Evolutionary conservation across 2,888 invertebrate species (phyloP).

Genomic region (Poecilus cupreus): DNA sequence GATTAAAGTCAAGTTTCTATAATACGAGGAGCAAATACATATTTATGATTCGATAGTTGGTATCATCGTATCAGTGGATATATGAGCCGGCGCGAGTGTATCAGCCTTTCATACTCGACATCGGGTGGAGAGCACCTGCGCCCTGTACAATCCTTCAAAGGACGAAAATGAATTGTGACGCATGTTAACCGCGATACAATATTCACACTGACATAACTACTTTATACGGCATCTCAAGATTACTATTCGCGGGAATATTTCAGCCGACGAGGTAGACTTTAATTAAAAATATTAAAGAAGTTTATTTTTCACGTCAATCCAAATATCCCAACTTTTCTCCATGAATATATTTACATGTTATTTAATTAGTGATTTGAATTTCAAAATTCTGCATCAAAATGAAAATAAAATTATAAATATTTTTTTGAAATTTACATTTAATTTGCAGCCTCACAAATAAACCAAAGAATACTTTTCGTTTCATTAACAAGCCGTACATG

Average conservation of each 20-base stretch:
- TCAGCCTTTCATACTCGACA: neutral
- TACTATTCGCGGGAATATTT: too few relatives aligned
- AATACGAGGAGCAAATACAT: slow-evolving; percentile 11
- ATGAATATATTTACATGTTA: slow-evolving; percentile 43
- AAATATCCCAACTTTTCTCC: slow-evolving; percentile 21
- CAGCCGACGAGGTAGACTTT: neutral
- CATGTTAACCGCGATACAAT: neutral
- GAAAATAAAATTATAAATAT: slow-evolving; percentile 34
- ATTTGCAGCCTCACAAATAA: neutral
- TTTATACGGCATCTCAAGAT: too few relatives aligned
- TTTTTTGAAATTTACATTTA: slow-evolving; percentile 7
- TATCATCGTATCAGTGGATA: neutral
- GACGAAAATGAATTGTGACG: neutral
- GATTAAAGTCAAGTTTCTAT: slow-evolving; percentile 19
- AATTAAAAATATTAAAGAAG: slow-evolving; percentile 25
- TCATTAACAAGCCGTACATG: neutral
- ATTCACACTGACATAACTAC: neutral
- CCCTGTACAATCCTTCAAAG: neutral
- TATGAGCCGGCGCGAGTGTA: neutral
- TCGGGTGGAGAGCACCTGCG: neutral
- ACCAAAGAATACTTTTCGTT: neutral
- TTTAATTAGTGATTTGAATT: slow-evolving; percentile 40
- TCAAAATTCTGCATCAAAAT: slow-evolving; percentile 24
- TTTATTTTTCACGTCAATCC: slow-evolving; percentile 29
- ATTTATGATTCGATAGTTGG: slow-evolving; percentile 25